Evolutionary conservation across 2,888 invertebrate genomes (phyloP).

Genomic region (Hedya salicella): DNA sequence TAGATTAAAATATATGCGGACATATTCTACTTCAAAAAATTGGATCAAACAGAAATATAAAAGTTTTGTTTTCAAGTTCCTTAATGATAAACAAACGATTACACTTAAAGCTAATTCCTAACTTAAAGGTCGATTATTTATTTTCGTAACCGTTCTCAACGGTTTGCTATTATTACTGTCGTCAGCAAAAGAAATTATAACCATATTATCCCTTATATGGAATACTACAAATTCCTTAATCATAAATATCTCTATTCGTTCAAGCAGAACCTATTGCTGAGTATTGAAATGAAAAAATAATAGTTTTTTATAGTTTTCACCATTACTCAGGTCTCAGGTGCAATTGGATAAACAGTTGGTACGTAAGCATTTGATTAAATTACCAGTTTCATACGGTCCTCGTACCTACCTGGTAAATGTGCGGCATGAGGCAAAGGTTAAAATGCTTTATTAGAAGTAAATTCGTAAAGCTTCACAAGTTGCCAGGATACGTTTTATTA

Average conservation of each 20-base stretch:
- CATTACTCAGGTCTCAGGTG: constrained; percentile 8
- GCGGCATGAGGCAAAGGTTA: too few species aligned
- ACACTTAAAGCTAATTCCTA: too few species aligned
- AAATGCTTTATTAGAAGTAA: too few species aligned
- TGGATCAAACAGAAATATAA: too few species aligned
- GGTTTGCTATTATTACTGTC: neutral
- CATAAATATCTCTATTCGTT: neutral
- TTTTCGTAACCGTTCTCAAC: constrained; percentile 8
- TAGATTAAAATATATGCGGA: too few species aligned
- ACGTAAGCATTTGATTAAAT: neutral
- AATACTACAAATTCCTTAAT: constrained; percentile 12
- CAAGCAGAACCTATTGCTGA: too few species aligned
- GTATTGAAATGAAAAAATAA: neutral
- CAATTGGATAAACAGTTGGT: neutral
- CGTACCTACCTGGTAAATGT: too few species aligned
- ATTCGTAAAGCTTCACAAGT: too few species aligned
- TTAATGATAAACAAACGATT: too few species aligned
- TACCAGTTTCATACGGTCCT: neutral
- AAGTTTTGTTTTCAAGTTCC: too few species aligned
- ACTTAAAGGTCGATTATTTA: neutral
- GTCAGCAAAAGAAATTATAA: neutral
- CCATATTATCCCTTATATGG: constrained; percentile 7
- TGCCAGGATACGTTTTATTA: neutral
- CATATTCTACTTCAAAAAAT: too few species aligned
- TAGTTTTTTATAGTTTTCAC: neutral